Evolutionary conservation across 2,113 vertebrate species (phyloP).

Genomic region (Cyphomyrus discorhynchus): DNA sequence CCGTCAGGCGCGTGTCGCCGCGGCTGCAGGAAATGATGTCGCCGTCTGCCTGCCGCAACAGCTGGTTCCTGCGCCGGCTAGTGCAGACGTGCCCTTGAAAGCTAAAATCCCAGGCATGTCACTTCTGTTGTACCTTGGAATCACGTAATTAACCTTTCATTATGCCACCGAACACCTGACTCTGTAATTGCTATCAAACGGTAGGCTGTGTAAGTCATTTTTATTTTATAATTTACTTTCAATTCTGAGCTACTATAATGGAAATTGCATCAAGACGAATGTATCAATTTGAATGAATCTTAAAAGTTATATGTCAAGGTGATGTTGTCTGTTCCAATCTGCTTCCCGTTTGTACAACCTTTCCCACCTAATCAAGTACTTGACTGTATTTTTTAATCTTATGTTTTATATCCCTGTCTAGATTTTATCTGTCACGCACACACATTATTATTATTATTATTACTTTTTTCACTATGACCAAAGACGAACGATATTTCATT

Average conservation of each 20-base stretch:
- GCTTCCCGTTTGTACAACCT: not conserved
- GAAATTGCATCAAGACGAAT: not conserved
- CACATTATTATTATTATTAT: too few species aligned
- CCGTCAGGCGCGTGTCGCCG: not conserved
- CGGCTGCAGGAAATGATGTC: not conserved
- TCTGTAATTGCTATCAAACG: not conserved
- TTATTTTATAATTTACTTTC: not conserved
- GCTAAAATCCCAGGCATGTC: not conserved
- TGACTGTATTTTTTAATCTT: too few species aligned
- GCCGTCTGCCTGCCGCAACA: not conserved
- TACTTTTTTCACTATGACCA: not conserved
- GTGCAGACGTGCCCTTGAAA: not conserved
- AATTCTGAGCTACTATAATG: not conserved
- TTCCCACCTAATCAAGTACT: not conserved
- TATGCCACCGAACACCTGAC: not conserved
- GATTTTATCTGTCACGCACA: too few species aligned
- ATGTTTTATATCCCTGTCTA: too few species aligned
- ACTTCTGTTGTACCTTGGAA: not conserved
- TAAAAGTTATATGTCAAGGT: not conserved
- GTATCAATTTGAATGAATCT: not conserved
- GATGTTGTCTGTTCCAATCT: not conserved
- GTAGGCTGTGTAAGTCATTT: not conserved
- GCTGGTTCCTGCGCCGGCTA: not conserved
- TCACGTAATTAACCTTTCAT: not conserved
- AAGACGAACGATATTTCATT: not conserved